Base-by-base conservation (phyloP, 2,888 invertebrate genomes). In the Nymphalis polychloros region DNA sequence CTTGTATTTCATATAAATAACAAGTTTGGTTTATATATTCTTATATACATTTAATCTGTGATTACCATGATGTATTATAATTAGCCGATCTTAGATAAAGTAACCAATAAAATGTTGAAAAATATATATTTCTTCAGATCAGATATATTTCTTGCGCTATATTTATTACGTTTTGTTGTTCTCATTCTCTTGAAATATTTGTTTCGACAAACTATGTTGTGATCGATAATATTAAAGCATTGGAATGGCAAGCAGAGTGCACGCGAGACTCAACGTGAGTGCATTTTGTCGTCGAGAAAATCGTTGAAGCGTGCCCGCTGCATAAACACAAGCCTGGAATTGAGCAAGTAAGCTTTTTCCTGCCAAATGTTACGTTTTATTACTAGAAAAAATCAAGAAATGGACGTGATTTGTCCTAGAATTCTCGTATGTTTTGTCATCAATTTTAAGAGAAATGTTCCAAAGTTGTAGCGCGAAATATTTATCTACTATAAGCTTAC, bases 201-300 rank as follows among this genome's bases (percentile, higher is more conserved):
- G 41, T 57, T 57, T 57, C 57, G 41, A 57, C 41, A 41, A 85
- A 87, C 17, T 31, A 13, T 57, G 52, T 47, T 66, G 52, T 60
- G 61, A 66, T 88, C 88, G 79, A 82, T 81, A 87, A 86, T 87
- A 87, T 86, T 84, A 84, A 83, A 85, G 85, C 84, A 89, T 86
- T 84, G 77, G 80, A 81, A 84, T 87, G 81, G 81, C 76, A 81
- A 81, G 81, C 77, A 82, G 85, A 87, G 82, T 84, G 85, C 81
- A 79, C 81, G 79, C 81, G 84, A 79, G 81, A 67, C 73, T 71
- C 64, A 67, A 52, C 86, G 89, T 87, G 89, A 91, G 90, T 91
- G 91, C 91, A 91, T 90, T 91, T 88, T 88, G 89, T 87, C 90
- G 90, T 89, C 84, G 85, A 80, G 84, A 83, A 83, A 89, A 81